Evolutionary conservation across 2,888 invertebrate genomes (phyloP).

Genomic region (Leptopilina drosophilae): DNA sequence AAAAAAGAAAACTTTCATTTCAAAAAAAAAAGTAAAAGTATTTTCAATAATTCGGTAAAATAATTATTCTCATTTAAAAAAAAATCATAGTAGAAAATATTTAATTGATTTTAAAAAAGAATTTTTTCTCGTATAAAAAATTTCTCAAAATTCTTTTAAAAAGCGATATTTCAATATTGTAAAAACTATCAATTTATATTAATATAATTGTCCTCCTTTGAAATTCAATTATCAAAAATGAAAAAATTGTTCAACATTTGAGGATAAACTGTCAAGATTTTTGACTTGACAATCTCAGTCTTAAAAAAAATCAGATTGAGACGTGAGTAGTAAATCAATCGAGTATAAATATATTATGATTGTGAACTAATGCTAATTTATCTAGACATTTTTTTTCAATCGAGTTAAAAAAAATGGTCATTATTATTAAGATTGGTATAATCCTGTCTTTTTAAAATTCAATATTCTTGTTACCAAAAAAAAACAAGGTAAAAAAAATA

Average conservation of each 20-base stretch:
- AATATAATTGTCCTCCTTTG: constrained; percentile 7
- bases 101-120: not conserved
- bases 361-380: constrained; percentile 6
- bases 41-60: no score
- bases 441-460: not conserved
- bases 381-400: not conserved
- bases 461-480: not conserved
- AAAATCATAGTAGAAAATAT: constrained; percentile 3
- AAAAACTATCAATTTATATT: not conserved
- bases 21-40: no score
- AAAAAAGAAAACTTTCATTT: not conserved
- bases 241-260: not conserved
- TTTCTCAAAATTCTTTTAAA: not conserved
- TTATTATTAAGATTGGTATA: not conserved
- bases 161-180: no score
- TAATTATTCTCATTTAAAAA: not conserved
- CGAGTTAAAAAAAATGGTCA: not conserved
- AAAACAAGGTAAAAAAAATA: not conserved
- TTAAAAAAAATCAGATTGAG: constrained; percentile 31
- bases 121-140: not conserved
- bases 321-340: constrained; percentile 32
- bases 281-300: constrained; percentile 31
- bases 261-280: constrained; percentile 31
- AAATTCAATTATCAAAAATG: constrained; percentile 17
- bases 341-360: constrained; percentile 24